These are phyloP conservation scores for Colinus virginianus DNA, from an alignment of 2,113 vertebrate species.

Conservation along the genomic window DNA sequence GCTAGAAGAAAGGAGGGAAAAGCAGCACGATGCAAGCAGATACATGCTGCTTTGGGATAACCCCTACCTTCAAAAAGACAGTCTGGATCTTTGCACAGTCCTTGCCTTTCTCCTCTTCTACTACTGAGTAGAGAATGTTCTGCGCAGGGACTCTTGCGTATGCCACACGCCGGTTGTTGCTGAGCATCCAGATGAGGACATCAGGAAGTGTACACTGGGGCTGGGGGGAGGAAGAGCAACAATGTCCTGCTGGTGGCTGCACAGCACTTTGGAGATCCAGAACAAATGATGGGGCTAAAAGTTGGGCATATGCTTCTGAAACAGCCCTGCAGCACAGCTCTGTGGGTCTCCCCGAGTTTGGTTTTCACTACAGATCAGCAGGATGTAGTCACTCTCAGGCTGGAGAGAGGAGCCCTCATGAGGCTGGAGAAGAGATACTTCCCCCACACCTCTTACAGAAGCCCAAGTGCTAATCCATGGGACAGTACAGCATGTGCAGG, in stretches of 20 bases:
- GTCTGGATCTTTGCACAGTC: constrained; percentile 90
- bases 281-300: background rate
- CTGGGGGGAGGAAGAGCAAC: constrained; percentile 66
- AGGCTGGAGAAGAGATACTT: background rate
- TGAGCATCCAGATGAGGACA: constrained; percentile 92
- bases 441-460: background rate
- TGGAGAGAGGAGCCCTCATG: background rate
- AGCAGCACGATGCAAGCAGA: background rate
- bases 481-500: background rate
- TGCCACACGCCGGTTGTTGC: constrained; percentile 83
- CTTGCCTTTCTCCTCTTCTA: constrained; percentile 91
- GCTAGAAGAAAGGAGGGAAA: background rate
- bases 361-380: background rate
- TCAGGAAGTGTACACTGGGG: constrained; percentile 91
- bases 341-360: background rate
- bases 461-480: background rate
- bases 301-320: background rate
- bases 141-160: constrained; percentile 86
- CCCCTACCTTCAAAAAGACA: constrained; percentile 88
- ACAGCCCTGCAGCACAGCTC: background rate
- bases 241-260: background rate
- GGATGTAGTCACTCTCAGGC: background rate
- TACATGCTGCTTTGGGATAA: background rate
- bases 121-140: constrained; percentile 89
- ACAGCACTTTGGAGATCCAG: background rate